Conservation (phyloP, 2,797 vertebrate genomes). For the Poeciliopsis paucimaculata region DNA sequence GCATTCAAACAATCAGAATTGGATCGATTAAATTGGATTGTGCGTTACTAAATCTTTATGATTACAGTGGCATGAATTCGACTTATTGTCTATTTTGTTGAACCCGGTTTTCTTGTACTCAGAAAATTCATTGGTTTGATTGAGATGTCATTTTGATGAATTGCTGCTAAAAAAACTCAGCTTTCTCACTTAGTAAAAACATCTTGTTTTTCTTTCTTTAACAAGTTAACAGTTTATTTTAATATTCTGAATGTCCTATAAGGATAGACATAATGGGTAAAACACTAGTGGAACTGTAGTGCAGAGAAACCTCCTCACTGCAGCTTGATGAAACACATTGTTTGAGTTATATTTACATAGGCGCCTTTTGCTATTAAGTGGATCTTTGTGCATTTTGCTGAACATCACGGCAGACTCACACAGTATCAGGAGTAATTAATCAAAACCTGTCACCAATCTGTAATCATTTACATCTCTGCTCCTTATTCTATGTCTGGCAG, state of each 20-base stretch:
- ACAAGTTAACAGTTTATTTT: neutral
- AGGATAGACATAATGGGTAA: neutral
- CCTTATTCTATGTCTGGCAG: slow-evolving; percentile 66
- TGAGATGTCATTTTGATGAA: neutral
- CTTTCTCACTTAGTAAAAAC: neutral
- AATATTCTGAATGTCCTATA: neutral
- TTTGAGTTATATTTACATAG: slow-evolving; percentile 44
- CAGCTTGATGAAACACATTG: slow-evolving; percentile 18
- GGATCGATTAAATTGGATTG: neutral
- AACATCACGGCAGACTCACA: slow-evolving; percentile 49
- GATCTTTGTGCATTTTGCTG: slow-evolving; percentile 61
- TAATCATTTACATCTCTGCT: slow-evolving; percentile 76
- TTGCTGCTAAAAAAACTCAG: neutral
- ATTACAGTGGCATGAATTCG: neutral
- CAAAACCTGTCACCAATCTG: slow-evolving; percentile 78
- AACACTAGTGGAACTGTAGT: slow-evolving; percentile 1
- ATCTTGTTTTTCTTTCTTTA: neutral
- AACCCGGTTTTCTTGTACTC: neutral
- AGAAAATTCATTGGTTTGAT: too few species aligned
- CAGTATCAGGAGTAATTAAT: slow-evolving; percentile 80
- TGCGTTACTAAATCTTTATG: neutral
- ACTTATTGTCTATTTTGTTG: neutral
- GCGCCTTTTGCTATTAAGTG: slow-evolving; percentile 35
- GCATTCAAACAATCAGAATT: neutral
- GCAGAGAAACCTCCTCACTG: slow-evolving; percentile 11